Conservation (phyloP, 2,888 invertebrate genomes). For the Nomada flava region DNA sequence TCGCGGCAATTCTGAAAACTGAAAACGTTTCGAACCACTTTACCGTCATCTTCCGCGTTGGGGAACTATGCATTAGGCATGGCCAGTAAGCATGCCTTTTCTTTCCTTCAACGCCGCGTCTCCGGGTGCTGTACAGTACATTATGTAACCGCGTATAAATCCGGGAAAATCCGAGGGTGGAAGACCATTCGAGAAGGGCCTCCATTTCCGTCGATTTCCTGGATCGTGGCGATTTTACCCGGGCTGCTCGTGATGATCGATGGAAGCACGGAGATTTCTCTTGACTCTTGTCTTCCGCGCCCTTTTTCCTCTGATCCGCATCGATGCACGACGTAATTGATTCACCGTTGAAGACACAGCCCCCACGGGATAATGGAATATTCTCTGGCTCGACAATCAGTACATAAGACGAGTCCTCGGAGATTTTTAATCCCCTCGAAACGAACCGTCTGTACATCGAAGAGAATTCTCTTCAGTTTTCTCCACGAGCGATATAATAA, state of each 20-base stretch:
- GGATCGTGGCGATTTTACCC: constrained; percentile 66
- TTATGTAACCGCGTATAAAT: constrained; percentile 66
- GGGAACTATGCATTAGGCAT: constrained; percentile 37
- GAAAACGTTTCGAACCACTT: constrained; percentile 33
- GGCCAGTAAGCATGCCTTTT: constrained; percentile 37
- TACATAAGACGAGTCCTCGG: constrained; percentile 17
- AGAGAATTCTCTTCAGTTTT: not conserved
- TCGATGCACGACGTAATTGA: constrained; percentile 60
- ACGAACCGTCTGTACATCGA: not conserved
- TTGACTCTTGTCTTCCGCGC: constrained; percentile 41
- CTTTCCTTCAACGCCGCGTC: constrained; percentile 30
- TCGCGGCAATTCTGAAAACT: constrained; percentile 9
- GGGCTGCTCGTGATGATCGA: constrained; percentile 50
- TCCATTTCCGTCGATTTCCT: constrained; percentile 79
- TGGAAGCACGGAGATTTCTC: constrained; percentile 32
- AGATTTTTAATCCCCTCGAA: constrained; percentile 34
- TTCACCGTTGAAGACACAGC: constrained; percentile 38
- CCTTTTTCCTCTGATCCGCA: constrained; percentile 50
- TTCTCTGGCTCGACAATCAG: constrained; percentile 16
- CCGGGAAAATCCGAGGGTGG: constrained; percentile 50
- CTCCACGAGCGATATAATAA: not conserved
- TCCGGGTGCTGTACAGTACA: constrained; percentile 26
- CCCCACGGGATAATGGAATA: constrained; percentile 58
- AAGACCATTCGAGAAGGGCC: constrained; percentile 64
- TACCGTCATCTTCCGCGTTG: not conserved